These are phyloP conservation scores for Cylloceria caligata DNA, from an alignment of 2,888 invertebrate genomes.

Conservation along the genomic window DNA sequence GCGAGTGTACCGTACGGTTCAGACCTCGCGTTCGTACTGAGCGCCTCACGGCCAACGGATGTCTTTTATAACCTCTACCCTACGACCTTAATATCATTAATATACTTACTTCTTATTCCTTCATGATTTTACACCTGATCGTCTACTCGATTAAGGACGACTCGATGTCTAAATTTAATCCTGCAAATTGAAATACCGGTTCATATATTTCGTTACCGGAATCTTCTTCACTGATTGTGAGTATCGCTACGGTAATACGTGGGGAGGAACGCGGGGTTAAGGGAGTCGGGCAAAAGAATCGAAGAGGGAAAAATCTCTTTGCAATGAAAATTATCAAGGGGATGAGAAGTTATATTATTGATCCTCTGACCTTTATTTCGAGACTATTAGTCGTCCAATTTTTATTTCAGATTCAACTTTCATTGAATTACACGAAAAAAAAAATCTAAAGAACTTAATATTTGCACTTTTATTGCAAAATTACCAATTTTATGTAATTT, in stretches of 20 bases:
- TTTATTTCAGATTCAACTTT: no score
- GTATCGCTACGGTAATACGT: not conserved
- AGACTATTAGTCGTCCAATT: not conserved
- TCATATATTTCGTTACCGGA: conserved; percentile 23
- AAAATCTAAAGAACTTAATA: no score
- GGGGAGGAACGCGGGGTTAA: not conserved
- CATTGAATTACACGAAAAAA: no score
- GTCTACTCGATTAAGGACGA: conserved; percentile 22
- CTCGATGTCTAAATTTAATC: conserved; percentile 27
- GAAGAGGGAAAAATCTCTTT: not conserved
- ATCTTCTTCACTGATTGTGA: not conserved
- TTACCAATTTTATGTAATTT: no score
- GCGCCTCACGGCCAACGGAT: conserved; percentile 71
- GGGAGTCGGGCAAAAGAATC: not conserved
- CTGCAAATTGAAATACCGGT: conserved; percentile 41
- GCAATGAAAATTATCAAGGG: not conserved
- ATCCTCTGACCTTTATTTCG: not conserved
- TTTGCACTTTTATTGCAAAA: no score
- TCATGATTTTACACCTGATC: conserved; percentile 51
- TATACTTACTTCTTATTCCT: conserved; percentile 54
- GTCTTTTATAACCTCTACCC: conserved; percentile 74
- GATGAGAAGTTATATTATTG: not conserved
- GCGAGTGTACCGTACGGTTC: conserved; percentile 65
- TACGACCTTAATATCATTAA: conserved; percentile 69
- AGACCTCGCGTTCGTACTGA: conserved; percentile 71